Evolutionary conservation across 2,797 vertebrate genomes (phyloP).

Genomic region (Sebastes trivittatus): DNA sequence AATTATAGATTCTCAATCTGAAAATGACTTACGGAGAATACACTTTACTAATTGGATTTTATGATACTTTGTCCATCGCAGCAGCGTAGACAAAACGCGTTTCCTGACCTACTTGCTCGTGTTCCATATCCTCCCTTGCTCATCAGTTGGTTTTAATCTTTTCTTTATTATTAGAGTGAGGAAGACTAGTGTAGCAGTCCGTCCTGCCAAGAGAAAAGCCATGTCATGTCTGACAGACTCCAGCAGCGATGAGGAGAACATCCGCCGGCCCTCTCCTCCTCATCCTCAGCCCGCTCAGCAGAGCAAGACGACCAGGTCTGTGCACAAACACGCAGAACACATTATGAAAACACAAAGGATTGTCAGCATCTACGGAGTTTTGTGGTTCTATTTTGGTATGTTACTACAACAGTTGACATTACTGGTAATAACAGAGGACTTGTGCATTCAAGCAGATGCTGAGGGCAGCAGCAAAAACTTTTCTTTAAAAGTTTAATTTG

Average conservation of each 20-base stretch:
- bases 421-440: not conserved
- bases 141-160: not conserved
- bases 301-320: constrained; percentile 41
- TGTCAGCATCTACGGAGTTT: not conserved
- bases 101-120: not conserved
- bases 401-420: not conserved
- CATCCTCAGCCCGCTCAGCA: not conserved
- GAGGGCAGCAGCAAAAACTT: too few relatives aligned
- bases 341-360: not conserved
- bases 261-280: not conserved
- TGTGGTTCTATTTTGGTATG: not conserved
- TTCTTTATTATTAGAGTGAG: constrained; percentile 8
- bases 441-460: not conserved
- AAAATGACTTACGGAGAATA: too few relatives aligned
- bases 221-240: not conserved
- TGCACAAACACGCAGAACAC: not conserved
- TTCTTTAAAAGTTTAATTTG: too few relatives aligned
- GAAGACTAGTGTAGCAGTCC: not conserved
- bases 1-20: not conserved
- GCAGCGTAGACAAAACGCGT: not conserved
- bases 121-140: not conserved
- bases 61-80: not conserved
- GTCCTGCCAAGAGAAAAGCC: constrained; percentile 10
- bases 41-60: not conserved
- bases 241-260: constrained; percentile 41